Percentiles rank a stretch among this genome's conserved stretches.
Evolutionary conservation across 2,113 vertebrate species (phyloP).

Genomic region (Neomonachus schauinslandi): DNA sequence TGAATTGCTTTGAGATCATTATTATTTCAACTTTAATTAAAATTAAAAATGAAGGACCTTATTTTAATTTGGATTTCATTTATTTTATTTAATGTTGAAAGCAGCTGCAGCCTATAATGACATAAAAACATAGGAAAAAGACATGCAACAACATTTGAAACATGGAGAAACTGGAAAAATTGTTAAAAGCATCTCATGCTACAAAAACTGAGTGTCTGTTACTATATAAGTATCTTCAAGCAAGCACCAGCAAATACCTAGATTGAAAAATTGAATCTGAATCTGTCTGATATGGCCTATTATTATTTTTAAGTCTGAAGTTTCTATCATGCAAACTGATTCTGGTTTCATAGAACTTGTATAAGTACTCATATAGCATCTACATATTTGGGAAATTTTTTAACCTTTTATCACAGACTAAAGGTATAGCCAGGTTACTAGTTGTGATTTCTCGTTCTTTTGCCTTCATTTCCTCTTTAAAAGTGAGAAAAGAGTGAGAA

Average conservation of each 20-base stretch:
- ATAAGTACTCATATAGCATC: conserved; percentile 25
- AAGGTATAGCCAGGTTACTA: not conserved
- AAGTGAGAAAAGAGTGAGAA: not conserved
- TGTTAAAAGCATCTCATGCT: not conserved
- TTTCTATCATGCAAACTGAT: not conserved
- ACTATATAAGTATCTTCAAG: not conserved
- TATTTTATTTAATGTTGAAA: conserved; percentile 13
- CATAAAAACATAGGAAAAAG: not conserved
- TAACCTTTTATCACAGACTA: not conserved
- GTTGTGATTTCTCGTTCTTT: not conserved
- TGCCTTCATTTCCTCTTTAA: not conserved
- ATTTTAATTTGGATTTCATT: not conserved
- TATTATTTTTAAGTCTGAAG: conserved; percentile 27
- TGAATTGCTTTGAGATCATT: not conserved
- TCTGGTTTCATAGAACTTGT: conserved; percentile 54
- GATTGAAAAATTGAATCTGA: not conserved
- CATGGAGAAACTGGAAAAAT: not conserved
- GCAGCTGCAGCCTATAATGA: not conserved
- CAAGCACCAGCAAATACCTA: not conserved
- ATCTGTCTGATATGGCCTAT: not conserved
- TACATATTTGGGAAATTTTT: conserved; percentile 53
- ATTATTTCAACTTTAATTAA: not conserved
- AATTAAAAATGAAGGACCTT: not conserved
- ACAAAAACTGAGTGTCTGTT: not conserved
- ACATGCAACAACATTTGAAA: not conserved